These are phyloP conservation scores for Noctua janthina DNA, from an alignment of 2,888 invertebrate genomes.

Conservation along the genomic window DNA sequence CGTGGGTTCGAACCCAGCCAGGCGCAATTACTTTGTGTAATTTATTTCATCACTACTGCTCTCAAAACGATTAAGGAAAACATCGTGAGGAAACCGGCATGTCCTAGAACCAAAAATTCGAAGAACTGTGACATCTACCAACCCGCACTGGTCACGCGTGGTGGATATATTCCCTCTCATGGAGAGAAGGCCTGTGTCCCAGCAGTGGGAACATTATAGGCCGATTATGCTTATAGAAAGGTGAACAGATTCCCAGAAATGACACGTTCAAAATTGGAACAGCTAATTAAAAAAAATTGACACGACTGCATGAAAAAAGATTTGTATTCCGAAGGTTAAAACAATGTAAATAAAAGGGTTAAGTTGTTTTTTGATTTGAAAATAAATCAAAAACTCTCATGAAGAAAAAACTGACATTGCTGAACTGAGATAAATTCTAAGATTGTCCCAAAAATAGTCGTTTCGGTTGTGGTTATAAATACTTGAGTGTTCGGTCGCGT, in stretches of 20 bases:
- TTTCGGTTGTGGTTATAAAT: constrained; percentile 44
- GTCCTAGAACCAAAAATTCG: too few relatives aligned
- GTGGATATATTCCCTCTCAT: too few relatives aligned
- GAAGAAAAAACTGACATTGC: neutral
- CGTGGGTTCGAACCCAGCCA: too few relatives aligned
- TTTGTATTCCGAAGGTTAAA: constrained; percentile 4
- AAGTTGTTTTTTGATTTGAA: neutral
- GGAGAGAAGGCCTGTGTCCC: too few relatives aligned
- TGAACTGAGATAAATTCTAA: constrained; percentile 3
- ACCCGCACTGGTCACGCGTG: too few relatives aligned
- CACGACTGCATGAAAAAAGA: neutral
- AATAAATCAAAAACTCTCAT: neutral
- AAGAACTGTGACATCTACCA: too few relatives aligned
- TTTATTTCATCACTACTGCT: too few relatives aligned
- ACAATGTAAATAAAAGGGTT: neutral
- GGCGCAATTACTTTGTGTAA: too few relatives aligned
- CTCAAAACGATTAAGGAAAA: too few relatives aligned
- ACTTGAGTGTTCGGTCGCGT: neutral
- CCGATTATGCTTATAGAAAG: neutral
- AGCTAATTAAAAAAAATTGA: neutral
- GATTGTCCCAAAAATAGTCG: constrained; percentile 22
- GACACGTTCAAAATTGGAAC: neutral
- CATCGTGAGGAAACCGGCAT: too few relatives aligned
- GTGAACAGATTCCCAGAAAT: neutral
- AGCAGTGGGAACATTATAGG: too few relatives aligned